Evolutionary conservation across 2,888 invertebrate genomes (phyloP).

Genomic region (Cheilosia scutellata): DNA sequence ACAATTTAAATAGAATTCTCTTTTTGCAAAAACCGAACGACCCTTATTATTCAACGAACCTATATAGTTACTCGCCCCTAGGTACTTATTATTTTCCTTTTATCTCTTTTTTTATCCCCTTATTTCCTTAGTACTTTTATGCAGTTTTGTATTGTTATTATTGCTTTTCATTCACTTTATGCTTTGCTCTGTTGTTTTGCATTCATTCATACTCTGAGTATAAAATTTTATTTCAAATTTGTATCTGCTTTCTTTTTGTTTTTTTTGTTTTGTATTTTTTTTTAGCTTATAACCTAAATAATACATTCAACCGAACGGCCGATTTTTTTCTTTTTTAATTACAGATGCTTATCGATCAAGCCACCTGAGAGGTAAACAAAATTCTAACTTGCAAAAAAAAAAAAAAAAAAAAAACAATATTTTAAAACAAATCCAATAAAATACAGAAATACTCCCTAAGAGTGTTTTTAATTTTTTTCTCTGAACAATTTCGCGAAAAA

Average conservation of each 20-base stretch:
- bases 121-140: constrained; percentile 19
- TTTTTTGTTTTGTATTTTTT: constrained; percentile 58
- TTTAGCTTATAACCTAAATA: constrained; percentile 81
- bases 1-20: constrained; percentile 28
- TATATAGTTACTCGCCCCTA: constrained; percentile 56
- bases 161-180: constrained; percentile 61
- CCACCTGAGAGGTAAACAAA: constrained; percentile 89
- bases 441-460: constrained; percentile 60
- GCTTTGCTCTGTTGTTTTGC: constrained; percentile 46
- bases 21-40: constrained; percentile 34
- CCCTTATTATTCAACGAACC: constrained; percentile 56
- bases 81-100: constrained; percentile 51
- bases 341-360: constrained; percentile 91
- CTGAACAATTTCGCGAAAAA: constrained; percentile 55
- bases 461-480: constrained; percentile 11
- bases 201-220: constrained; percentile 9
- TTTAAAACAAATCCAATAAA: constrained; percentile 78
- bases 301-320: constrained; percentile 85
- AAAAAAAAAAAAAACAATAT: constrained; percentile 20
- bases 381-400: constrained; percentile 76
- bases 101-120: constrained; percentile 12
- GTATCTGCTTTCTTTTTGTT: constrained; percentile 40
- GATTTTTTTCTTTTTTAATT: constrained; percentile 86
- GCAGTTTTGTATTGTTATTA: constrained; percentile 77
- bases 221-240: constrained; percentile 22